Percentiles rank a stretch among this genome's conserved stretches.
Conservation (phyloP, 2,113 vertebrate genomes). For the Proteles cristata region DNA sequence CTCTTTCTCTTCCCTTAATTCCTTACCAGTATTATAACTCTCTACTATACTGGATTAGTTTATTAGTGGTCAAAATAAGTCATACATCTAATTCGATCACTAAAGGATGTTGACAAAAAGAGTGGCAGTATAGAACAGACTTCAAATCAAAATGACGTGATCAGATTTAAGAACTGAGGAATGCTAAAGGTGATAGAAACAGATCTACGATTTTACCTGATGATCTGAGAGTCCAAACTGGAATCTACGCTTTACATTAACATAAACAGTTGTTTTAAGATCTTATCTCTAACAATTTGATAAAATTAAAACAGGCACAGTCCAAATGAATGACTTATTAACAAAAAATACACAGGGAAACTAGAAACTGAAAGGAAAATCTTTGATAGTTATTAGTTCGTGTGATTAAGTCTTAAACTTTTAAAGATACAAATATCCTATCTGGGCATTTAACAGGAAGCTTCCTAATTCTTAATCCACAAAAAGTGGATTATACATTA, state of each 20-base stretch:
- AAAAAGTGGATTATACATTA: constrained; percentile 1
- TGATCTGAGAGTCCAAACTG: background rate
- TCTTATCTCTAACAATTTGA: background rate
- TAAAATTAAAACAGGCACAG: constrained; percentile 7
- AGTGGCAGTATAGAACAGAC: background rate
- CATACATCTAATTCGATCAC: constrained; percentile 32
- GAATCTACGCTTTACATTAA: background rate
- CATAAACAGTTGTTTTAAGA: background rate
- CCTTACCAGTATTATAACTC: background rate
- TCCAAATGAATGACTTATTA: constrained; percentile 28
- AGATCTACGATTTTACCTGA: background rate
- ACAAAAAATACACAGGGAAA: background rate
- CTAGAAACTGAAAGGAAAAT: constrained; percentile 23
- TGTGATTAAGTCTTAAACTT: background rate
- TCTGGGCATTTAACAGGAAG: background rate
- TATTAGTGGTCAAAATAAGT: constrained; percentile 10
- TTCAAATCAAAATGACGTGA: constrained; percentile 25
- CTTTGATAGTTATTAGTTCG: constrained; percentile 44
- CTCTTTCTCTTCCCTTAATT: constrained; percentile 1
- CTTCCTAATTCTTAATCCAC: constrained; percentile 27
- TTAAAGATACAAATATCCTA: constrained; percentile 22
- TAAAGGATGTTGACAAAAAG: background rate
- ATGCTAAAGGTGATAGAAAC: background rate
- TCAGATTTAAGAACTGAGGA: constrained; percentile 21
- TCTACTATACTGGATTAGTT: background rate